phyloP scores from a whole-genome alignment of 2,113 vertebrate species.

The Prietella phreatophila region DNA sequence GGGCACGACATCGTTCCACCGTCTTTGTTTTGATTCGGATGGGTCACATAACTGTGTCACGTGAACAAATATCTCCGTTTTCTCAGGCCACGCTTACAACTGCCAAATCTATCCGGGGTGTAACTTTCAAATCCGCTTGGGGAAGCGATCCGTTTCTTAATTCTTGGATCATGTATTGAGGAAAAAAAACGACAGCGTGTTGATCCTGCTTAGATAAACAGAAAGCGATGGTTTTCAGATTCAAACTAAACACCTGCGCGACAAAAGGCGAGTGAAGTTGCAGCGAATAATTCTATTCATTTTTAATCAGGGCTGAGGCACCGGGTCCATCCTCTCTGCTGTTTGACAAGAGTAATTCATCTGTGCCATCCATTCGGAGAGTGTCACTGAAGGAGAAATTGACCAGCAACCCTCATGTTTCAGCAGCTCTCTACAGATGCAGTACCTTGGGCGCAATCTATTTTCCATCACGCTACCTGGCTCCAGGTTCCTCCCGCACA shows the following conservation, averaged over 20 bases:
- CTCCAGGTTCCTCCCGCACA: conserved; percentile 71
- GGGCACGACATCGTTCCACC: too few relatives aligned
- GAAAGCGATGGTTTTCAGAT: conserved; percentile 10
- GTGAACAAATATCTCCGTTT: too few relatives aligned
- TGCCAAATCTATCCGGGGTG: too few relatives aligned
- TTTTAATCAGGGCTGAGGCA: conserved; percentile 54
- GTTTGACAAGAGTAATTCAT: conserved; percentile 57
- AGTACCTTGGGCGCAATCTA: conserved; percentile 55
- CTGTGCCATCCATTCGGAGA: conserved; percentile 51
- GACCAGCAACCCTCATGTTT: conserved; percentile 54
- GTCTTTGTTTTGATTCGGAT: too few relatives aligned
- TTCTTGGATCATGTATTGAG: too few relatives aligned
- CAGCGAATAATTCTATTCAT: conserved; percentile 51
- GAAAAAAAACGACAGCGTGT: background rate
- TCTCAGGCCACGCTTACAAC: too few relatives aligned
- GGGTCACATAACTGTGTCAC: too few relatives aligned
- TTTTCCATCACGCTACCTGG: conserved; percentile 63
- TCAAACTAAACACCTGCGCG: conserved; percentile 31
- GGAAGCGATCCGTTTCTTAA: too few relatives aligned
- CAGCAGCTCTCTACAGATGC: conserved; percentile 49
- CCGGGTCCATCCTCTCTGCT: conserved; percentile 44
- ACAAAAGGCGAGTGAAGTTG: conserved; percentile 32
- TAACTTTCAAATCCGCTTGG: too few relatives aligned
- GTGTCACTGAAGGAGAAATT: conserved; percentile 58
- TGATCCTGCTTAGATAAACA: background rate